phyloP scores from a whole-genome alignment of 1,140 invertebrate genomes.

The Andricus grossulariae region DNA sequence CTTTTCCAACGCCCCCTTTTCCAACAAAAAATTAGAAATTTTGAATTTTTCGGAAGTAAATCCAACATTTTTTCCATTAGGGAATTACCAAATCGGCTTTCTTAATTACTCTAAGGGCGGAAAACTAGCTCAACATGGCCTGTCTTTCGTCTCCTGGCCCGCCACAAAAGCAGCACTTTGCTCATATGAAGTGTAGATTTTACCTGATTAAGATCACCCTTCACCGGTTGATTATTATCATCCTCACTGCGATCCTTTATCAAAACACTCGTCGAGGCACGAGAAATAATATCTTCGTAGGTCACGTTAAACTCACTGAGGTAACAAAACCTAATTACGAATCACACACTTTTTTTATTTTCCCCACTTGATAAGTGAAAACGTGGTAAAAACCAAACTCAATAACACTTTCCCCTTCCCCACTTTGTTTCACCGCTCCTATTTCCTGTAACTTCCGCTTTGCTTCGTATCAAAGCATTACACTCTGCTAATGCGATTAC shows the following conservation, averaged over 20 bases:
- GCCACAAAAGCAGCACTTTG: background rate
- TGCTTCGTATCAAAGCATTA: constrained; percentile 11
- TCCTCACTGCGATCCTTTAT: constrained; percentile 33
- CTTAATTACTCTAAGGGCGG: background rate
- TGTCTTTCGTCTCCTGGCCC: constrained; percentile 1
- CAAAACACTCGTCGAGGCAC: constrained; percentile 37
- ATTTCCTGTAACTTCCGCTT: constrained; percentile 11
- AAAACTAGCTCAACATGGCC: constrained; percentile 7
- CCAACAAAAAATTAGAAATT: too few species aligned
- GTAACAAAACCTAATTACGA: constrained; percentile 41
- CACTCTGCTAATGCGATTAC: background rate
- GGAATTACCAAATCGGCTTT: background rate
- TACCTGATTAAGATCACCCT: background rate
- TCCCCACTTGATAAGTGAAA: too few species aligned
- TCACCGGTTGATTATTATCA: background rate
- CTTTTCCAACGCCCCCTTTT: too few species aligned
- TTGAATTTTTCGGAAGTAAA: too few species aligned
- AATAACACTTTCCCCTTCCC: constrained; percentile 35
- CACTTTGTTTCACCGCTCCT: constrained; percentile 17
- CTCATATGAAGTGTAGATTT: background rate
- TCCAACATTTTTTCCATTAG: too few species aligned
- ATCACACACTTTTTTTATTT: constrained; percentile 29
- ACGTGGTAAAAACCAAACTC: background rate
- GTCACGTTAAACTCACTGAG: constrained; percentile 38
- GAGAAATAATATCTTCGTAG: constrained; percentile 37